Evolutionary conservation across 2,888 invertebrate species (phyloP).

Genomic region (Andrena dorsata): DNA sequence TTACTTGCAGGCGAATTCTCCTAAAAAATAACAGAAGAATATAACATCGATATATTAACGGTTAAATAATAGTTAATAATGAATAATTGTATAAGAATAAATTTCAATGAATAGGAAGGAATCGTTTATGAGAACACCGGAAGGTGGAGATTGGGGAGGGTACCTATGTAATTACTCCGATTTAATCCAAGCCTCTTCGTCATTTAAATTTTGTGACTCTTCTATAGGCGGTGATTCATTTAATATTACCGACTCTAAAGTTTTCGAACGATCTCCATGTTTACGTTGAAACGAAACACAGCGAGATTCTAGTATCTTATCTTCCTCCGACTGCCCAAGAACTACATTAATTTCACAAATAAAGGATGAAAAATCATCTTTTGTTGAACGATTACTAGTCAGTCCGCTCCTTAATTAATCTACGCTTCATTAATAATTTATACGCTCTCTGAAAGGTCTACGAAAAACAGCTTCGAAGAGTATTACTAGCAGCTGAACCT

Average conservation of each 20-base stretch:
- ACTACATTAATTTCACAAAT: constrained; percentile 16
- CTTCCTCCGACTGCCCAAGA: constrained; percentile 19
- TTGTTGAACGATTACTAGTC: too few species aligned
- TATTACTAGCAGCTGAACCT: not conserved
- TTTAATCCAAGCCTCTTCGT: constrained; percentile 16
- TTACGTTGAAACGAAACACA: constrained; percentile 20
- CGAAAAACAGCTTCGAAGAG: not conserved
- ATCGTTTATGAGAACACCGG: not conserved
- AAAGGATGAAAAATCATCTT: not conserved
- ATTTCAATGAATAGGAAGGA: not conserved
- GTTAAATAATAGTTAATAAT: not conserved
- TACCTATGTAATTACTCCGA: constrained; percentile 53
- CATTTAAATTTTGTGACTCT: constrained; percentile 34
- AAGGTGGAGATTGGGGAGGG: not conserved
- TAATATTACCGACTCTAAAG: constrained; percentile 23
- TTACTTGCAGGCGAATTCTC: constrained; percentile 29
- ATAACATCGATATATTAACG: not conserved
- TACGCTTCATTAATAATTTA: not conserved
- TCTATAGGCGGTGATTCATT: constrained; percentile 16
- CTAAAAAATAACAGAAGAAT: constrained; percentile 45
- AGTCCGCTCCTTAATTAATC: not conserved
- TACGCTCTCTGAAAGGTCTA: not conserved
- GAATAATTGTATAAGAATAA: not conserved
- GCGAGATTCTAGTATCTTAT: constrained; percentile 8
- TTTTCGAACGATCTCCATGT: constrained; percentile 34